Percentiles rank a stretch among this genome's conserved stretches.
Evolutionary conservation across 2,888 invertebrate genomes (phyloP).

Genomic region (Actias luna): DNA sequence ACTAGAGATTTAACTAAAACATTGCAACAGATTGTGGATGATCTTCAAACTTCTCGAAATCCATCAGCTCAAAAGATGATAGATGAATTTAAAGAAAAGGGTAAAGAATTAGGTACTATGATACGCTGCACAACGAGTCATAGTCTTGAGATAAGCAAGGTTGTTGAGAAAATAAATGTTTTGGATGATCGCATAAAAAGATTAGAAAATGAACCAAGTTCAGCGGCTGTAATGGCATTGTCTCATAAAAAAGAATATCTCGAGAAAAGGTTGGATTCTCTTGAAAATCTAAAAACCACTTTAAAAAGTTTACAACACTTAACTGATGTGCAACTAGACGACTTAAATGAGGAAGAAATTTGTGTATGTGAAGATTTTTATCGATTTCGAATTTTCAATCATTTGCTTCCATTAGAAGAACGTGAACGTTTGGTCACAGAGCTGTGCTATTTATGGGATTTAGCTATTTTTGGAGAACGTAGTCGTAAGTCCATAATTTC

Average conservation of each 20-base stretch:
- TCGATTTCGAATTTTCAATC: conserved; percentile 68
- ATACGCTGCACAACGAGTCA: conserved; percentile 54
- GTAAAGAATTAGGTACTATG: conserved; percentile 54
- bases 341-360: conserved; percentile 42
- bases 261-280: conserved; percentile 48
- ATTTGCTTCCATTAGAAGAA: conserved; percentile 53
- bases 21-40: conserved; percentile 62
- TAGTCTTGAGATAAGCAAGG: conserved; percentile 61
- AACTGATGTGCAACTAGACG: conserved; percentile 39
- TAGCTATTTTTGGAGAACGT: conserved; percentile 59
- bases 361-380: conserved; percentile 67
- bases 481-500: conserved; percentile 67
- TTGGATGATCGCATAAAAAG: conserved; percentile 59
- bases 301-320: conserved; percentile 45
- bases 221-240: conserved; percentile 61
- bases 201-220: conserved; percentile 50
- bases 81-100: conserved; percentile 51
- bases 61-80: conserved; percentile 44
- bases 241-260: conserved; percentile 61
- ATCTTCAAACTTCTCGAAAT: conserved; percentile 43
- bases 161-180: conserved; percentile 56
- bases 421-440: conserved; percentile 67
- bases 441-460: conserved; percentile 66
- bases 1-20: conserved; percentile 56
- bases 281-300: conserved; percentile 61